Conservation (phyloP, 2,888 invertebrate species). For the Tipula vernalis region DNA sequence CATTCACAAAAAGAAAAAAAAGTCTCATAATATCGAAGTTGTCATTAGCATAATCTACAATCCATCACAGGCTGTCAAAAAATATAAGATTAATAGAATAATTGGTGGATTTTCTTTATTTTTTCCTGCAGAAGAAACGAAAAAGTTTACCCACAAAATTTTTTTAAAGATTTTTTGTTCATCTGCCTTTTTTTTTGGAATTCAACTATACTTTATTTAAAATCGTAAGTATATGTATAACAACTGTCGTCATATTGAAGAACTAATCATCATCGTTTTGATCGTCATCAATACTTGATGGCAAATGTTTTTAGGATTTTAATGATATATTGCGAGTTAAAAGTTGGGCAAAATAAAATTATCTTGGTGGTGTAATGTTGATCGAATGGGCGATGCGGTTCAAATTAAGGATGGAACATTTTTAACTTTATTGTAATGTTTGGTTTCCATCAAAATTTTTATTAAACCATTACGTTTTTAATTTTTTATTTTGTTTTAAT, state of each 20-base stretch:
- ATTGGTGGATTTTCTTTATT: not conserved
- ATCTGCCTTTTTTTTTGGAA: not conserved
- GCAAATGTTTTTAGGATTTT: not conserved
- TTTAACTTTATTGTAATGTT: no score
- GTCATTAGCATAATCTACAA: slow-evolving; percentile 10
- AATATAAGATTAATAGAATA: slow-evolving; percentile 10
- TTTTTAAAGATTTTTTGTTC: not conserved
- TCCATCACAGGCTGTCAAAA: slow-evolving; percentile 10
- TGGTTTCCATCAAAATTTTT: no score
- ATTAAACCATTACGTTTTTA: no score
- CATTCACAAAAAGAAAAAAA: not conserved
- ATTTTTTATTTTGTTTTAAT: no score
- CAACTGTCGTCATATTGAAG: not conserved
- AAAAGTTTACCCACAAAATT: not conserved
- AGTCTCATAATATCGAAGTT: not conserved
- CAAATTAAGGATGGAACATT: no score
- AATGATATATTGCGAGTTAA: no score
- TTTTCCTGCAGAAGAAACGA: not conserved
- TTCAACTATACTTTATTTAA: not conserved
- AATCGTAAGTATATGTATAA: not conserved
- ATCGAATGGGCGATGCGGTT: no score
- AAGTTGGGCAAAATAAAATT: no score
- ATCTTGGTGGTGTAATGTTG: no score
- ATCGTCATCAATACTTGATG: not conserved
- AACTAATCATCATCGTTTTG: not conserved